Percentiles rank a stretch among this genome's conserved stretches.
phyloP scores from a whole-genome alignment of 2,888 invertebrate species.

The Stenotaenia linearis region DNA sequence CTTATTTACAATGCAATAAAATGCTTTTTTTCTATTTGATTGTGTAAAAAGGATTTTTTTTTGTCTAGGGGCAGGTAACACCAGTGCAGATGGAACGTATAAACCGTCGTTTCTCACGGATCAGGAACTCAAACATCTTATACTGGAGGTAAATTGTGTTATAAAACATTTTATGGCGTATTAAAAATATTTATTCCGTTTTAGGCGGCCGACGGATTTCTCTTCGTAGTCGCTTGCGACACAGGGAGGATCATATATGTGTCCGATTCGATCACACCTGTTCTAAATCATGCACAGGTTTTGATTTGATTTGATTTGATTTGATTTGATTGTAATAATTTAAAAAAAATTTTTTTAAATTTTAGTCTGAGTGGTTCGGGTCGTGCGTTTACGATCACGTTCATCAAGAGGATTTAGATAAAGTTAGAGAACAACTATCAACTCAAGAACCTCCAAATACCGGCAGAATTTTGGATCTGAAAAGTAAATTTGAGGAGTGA shows the following conservation, averaged over 20 bases:
- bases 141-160: slow-evolving; percentile 62
- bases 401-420: slow-evolving; percentile 95
- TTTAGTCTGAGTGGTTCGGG: slow-evolving; percentile 84
- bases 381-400: slow-evolving; percentile 92
- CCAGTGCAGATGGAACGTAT: slow-evolving; percentile 92
- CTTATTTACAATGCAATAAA: not conserved
- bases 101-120: slow-evolving; percentile 98
- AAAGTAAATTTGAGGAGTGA: slow-evolving; percentile 52
- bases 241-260: slow-evolving; percentile 96
- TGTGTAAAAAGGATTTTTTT: slow-evolving; percentile 32
- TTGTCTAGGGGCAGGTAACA: slow-evolving; percentile 81
- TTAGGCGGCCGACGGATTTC: slow-evolving; percentile 93
- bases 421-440: slow-evolving; percentile 90
- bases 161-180: slow-evolving; percentile 15
- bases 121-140: slow-evolving; percentile 96
- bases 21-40: no score
- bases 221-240: slow-evolving; percentile 94
- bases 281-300: slow-evolving; percentile 92
- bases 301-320: no score
- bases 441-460: slow-evolving; percentile 95
- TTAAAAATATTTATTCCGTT: slow-evolving; percentile 35
- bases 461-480: slow-evolving; percentile 91
- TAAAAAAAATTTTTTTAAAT: not conserved
- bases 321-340: no score
- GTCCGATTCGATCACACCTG: slow-evolving; percentile 96